A percentile compares a stretch with the other conserved stretches of the same genome.
These are phyloP conservation scores for Metalampra italica DNA, from an alignment of 2,888 invertebrate species.

Conservation along the genomic window DNA sequence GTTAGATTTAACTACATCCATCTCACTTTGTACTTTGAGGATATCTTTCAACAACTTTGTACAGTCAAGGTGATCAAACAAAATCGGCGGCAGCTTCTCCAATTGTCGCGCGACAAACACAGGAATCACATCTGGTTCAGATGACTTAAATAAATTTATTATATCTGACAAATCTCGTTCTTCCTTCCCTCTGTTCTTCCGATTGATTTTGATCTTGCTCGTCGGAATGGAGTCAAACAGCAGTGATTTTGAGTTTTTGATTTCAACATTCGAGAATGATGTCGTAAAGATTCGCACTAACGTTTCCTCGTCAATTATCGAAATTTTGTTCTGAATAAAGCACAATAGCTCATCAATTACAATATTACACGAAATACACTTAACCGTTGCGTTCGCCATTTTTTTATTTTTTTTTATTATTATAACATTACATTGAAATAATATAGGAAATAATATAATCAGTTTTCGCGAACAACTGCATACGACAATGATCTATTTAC, in stretches of 20 bases:
- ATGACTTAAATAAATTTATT: constrained; percentile 4
- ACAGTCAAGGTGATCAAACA: constrained; percentile 7
- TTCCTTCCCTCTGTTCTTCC: constrained; percentile 11
- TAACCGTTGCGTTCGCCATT: no score
- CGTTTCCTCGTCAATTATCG: neutral
- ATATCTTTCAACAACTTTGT: neutral
- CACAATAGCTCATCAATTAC: neutral
- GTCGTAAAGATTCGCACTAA: neutral
- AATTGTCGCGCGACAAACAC: constrained; percentile 4
- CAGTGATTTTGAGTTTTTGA: neutral
- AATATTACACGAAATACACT: constrained; percentile 1
- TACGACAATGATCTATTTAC: no score
- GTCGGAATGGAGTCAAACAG: neutral
- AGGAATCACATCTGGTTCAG: constrained; percentile 2
- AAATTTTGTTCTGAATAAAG: neutral
- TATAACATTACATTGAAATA: no score
- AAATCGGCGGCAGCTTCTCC: constrained; percentile 3
- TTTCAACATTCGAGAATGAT: neutral
- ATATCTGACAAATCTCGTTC: constrained; percentile 11
- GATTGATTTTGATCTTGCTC: neutral
- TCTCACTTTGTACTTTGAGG: no score
- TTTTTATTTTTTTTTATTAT: no score
- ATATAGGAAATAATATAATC: no score
- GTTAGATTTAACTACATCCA: no score
- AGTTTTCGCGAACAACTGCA: no score